Conservation (phyloP, 2,113 vertebrate genomes). For the Oxygymnocypris stewartii region DNA sequence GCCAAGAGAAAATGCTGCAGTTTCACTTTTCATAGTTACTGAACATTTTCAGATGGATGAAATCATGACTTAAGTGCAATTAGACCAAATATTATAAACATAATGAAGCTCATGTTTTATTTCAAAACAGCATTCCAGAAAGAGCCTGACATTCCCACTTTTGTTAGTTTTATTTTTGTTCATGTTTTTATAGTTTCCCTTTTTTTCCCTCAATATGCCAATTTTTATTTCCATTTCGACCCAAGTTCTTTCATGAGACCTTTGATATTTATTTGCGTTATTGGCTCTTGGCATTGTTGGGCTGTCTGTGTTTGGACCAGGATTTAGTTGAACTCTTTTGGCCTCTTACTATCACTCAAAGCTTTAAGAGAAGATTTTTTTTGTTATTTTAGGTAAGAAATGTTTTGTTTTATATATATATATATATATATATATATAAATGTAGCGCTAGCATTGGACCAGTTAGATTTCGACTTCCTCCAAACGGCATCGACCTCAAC, state of each 20-base stretch:
- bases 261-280: background rate
- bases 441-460: slow-evolving; percentile 9
- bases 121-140: slow-evolving; percentile 66
- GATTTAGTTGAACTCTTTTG: background rate
- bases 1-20: slow-evolving; percentile 76
- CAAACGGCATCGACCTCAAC: background rate
- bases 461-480: background rate
- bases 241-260: background rate
- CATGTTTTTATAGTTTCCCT: slow-evolving; percentile 22
- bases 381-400: background rate
- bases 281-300: background rate
- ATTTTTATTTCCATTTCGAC: background rate
- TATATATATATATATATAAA: too few species aligned
- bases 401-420: too few species aligned
- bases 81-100: slow-evolving; percentile 66
- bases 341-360: background rate
- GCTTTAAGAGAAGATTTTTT: background rate
- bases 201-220: background rate
- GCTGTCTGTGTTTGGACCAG: slow-evolving; percentile 8
- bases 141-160: slow-evolving; percentile 69
- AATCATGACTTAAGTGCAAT: slow-evolving; percentile 77
- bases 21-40: slow-evolving; percentile 62
- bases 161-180: background rate
- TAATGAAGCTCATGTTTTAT: slow-evolving; percentile 52
- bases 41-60: slow-evolving; percentile 56